Conservation (phyloP, 2,113 vertebrate species). For the Sturnus vulgaris region DNA sequence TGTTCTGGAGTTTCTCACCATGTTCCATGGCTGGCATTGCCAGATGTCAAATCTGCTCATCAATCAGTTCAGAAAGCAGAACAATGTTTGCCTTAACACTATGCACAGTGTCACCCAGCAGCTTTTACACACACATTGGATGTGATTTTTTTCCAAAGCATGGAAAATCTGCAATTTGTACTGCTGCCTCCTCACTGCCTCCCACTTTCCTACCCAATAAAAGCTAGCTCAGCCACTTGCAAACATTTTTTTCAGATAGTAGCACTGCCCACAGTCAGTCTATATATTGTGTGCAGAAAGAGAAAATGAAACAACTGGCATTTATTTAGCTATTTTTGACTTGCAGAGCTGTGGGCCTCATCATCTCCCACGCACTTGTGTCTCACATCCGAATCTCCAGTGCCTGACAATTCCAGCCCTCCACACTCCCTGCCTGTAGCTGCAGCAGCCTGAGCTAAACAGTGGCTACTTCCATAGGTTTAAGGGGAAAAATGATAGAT, state of each 20-base stretch:
- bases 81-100: neutral
- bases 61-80: neutral
- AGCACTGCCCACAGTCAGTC: neutral
- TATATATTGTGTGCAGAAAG: neutral
- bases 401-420: neutral
- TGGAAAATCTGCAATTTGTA: neutral
- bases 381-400: accelerated
- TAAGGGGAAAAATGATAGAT: neutral
- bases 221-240: neutral
- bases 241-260: neutral
- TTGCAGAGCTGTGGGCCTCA: neutral
- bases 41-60: neutral
- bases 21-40: neutral
- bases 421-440: neutral
- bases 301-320: neutral
- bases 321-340: slow-evolving; percentile 10
- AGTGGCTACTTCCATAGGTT: neutral
- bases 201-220: neutral
- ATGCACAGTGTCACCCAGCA: neutral
- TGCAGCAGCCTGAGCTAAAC: neutral
- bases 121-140: neutral
- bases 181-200: neutral
- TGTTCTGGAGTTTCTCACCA: neutral
- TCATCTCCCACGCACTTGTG: neutral
- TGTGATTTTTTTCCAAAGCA: neutral